These are phyloP conservation scores for Tichodroma muraria DNA, from an alignment of 2,113 vertebrate genomes.

Conservation along the genomic window DNA sequence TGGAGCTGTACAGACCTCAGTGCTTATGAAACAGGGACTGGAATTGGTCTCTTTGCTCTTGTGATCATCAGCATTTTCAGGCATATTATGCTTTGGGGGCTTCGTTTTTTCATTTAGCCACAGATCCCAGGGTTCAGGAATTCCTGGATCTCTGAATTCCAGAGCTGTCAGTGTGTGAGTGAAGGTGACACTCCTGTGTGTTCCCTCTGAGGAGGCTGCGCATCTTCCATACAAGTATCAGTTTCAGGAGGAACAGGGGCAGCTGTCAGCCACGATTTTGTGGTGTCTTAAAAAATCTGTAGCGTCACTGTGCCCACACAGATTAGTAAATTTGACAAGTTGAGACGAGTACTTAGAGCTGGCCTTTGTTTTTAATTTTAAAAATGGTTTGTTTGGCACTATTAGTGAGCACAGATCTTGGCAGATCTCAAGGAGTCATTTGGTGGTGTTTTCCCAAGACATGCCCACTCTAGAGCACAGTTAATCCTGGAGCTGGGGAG, in stretches of 20 bases:
- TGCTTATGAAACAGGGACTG: neutral
- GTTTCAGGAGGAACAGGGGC: neutral
- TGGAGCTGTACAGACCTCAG: neutral
- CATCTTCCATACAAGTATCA: neutral
- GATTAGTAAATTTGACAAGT: slow-evolving; percentile 14
- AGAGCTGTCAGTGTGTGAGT: neutral
- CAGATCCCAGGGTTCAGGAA: neutral
- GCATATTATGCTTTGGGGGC: neutral
- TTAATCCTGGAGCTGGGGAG: neutral
- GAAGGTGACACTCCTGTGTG: neutral
- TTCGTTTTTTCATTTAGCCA: neutral
- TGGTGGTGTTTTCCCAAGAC: slow-evolving; percentile 4
- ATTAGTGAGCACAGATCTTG: neutral
- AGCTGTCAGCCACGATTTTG: slow-evolving; percentile 8
- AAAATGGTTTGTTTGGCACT: neutral
- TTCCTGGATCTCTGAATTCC: neutral
- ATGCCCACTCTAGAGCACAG: neutral
- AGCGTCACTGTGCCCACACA: neutral
- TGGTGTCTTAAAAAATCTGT: neutral
- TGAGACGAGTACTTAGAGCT: neutral
- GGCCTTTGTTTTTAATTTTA: slow-evolving; percentile 39
- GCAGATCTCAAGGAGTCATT: neutral
- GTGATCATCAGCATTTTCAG: neutral
- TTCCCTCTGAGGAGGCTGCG: neutral
- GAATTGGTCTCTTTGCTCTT: neutral